Conservation (phyloP, 92 coral and sea anemone species). For the Paragorgia papillata region DNA sequence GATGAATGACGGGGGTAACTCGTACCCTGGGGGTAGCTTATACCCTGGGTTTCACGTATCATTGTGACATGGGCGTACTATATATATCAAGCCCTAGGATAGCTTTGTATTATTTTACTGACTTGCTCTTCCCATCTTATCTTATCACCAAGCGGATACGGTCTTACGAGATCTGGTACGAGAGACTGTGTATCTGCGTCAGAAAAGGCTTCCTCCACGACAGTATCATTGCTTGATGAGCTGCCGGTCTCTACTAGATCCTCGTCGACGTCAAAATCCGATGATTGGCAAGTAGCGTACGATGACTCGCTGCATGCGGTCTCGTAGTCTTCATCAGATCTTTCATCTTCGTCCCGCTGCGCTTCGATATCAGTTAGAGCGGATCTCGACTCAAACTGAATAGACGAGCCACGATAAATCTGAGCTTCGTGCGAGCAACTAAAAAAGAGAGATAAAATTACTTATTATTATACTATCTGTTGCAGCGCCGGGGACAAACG, state of each 20-base stretch:
- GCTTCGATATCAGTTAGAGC: background rate
- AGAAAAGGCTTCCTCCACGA: constrained; percentile 12
- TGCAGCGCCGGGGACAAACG: background rate
- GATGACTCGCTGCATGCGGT: constrained; percentile 39
- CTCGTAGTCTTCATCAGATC: background rate
- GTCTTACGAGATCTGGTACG: no score
- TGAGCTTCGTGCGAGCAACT: constrained; percentile 35
- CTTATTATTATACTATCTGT: background rate
- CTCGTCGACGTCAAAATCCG: background rate
- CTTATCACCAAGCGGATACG: no score
- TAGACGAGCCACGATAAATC: background rate
- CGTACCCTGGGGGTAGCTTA: no score
- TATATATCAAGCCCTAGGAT: no score
- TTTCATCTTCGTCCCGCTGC: background rate
- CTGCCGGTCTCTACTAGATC: background rate
- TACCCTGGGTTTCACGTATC: no score
- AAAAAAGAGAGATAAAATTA: background rate
- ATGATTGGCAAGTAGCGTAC: constrained; percentile 12
- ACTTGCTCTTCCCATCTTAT: no score
- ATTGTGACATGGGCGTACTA: no score
- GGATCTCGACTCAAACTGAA: background rate
- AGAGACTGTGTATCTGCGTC: no score
- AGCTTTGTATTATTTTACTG: no score
- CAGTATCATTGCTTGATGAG: constrained; percentile 28
- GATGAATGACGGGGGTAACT: no score